phyloP scores from a whole-genome alignment of 2,888 invertebrate species.

The Pyrrhosoma nymphula region DNA sequence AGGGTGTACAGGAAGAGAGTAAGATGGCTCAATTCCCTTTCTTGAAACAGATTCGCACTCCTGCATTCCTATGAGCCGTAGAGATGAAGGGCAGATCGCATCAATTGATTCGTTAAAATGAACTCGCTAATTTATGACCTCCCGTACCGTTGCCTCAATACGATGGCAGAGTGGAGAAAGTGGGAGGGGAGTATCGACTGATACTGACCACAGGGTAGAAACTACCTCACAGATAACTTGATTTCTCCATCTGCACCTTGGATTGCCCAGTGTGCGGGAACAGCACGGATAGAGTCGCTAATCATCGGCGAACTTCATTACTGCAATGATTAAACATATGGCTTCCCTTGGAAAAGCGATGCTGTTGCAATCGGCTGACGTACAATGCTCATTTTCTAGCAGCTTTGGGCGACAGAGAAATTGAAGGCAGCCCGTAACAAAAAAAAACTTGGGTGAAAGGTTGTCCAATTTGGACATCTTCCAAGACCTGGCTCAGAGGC shows the following conservation, averaged over 20 bases:
- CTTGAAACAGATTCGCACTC: background rate
- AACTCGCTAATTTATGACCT: background rate
- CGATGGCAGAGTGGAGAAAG: background rate
- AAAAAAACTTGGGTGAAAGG: slow-evolving; percentile 5
- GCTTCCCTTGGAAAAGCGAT: background rate
- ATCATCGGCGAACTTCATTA: background rate
- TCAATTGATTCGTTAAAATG: background rate
- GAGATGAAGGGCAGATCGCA: background rate
- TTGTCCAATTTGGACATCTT: background rate
- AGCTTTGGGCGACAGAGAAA: background rate
- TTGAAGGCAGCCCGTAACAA: background rate
- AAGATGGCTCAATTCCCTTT: background rate
- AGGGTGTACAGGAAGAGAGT: background rate
- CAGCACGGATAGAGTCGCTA: background rate
- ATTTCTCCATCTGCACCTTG: background rate
- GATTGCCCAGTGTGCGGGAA: background rate
- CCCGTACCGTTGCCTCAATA: background rate
- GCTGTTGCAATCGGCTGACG: background rate
- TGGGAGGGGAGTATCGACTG: background rate
- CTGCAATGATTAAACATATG: background rate
- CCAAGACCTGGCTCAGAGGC: background rate
- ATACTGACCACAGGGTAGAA: background rate
- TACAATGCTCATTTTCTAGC: background rate
- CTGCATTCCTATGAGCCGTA: background rate
- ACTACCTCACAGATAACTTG: background rate